phyloP scores from a whole-genome alignment of 2,888 invertebrate species.

The Gibbula magus region DNA sequence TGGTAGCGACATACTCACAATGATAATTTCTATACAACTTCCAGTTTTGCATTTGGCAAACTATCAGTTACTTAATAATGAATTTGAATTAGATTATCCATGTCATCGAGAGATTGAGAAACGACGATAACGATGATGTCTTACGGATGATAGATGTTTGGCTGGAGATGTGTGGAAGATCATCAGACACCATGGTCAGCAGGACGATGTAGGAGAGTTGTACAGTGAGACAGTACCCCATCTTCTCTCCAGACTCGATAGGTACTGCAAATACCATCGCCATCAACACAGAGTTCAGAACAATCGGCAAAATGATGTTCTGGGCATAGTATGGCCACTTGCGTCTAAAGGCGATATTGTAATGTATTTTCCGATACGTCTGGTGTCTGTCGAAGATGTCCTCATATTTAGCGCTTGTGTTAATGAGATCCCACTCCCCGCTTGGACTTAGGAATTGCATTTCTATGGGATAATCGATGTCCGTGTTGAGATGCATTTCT shows the following conservation, averaged over 20 bases:
- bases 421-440: neutral
- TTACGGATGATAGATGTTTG: slow-evolving; percentile 4
- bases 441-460: neutral
- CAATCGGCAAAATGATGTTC: neutral
- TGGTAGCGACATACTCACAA: too few species aligned
- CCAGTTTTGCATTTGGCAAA: too few species aligned
- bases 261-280: too few species aligned
- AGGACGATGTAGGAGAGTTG: slow-evolving; percentile 17
- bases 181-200: too few species aligned
- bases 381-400: neutral
- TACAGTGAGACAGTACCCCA: slow-evolving; percentile 3
- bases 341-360: neutral
- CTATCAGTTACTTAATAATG: too few species aligned
- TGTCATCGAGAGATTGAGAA: too few species aligned
- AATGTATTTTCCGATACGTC: neutral
- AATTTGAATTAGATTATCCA: too few species aligned
- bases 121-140: too few species aligned
- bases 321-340: neutral
- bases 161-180: neutral
- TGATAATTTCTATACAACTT: too few species aligned
- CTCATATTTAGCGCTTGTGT: neutral
- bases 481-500: neutral
- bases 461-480: neutral
- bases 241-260: too few species aligned
- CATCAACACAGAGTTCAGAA: too few species aligned